Evolutionary conservation across 2,797 vertebrate species (phyloP).

Genomic region (Rhinichthys osculus): DNA sequence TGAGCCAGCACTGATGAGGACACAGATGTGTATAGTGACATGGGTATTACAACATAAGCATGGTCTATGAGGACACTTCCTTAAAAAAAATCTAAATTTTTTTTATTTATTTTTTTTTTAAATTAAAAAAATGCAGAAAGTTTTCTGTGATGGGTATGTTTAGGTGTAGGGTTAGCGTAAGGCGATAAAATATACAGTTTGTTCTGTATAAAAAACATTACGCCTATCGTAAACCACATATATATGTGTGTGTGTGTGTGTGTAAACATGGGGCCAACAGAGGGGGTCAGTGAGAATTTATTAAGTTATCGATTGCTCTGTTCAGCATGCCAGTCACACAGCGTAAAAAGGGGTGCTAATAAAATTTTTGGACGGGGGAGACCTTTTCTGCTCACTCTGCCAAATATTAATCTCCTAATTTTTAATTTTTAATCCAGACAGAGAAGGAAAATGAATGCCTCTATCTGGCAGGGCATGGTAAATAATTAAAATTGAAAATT

Average conservation of each 20-base stretch:
- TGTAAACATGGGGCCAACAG: constrained; percentile 59
- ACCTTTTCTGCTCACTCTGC: constrained; percentile 67
- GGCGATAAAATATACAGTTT: background rate
- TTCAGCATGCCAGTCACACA: constrained; percentile 68
- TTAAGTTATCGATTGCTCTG: constrained; percentile 77
- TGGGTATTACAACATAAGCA: no score
- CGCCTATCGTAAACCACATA: background rate
- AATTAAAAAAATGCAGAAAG: no score
- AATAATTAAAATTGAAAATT: constrained; percentile 97
- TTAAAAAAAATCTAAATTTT: no score
- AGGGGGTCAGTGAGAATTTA: constrained; percentile 60
- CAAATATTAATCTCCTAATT: constrained; percentile 86
- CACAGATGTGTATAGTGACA: no score
- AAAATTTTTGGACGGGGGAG: constrained; percentile 65
- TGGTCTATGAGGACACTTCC: no score
- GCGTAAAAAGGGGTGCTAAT: constrained; percentile 67
- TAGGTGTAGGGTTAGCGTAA: background rate
- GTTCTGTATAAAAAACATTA: background rate
- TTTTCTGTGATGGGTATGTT: background rate
- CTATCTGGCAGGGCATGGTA: constrained; percentile 84
- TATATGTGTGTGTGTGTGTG: constrained; percentile 65
- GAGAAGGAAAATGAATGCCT: constrained; percentile 84
- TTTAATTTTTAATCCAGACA: constrained; percentile 86
- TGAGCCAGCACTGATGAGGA: no score
- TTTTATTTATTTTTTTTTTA: no score